These are phyloP conservation scores for Aptenodytes patagonicus DNA, from an alignment of 2,113 vertebrate genomes.

Conservation along the genomic window DNA sequence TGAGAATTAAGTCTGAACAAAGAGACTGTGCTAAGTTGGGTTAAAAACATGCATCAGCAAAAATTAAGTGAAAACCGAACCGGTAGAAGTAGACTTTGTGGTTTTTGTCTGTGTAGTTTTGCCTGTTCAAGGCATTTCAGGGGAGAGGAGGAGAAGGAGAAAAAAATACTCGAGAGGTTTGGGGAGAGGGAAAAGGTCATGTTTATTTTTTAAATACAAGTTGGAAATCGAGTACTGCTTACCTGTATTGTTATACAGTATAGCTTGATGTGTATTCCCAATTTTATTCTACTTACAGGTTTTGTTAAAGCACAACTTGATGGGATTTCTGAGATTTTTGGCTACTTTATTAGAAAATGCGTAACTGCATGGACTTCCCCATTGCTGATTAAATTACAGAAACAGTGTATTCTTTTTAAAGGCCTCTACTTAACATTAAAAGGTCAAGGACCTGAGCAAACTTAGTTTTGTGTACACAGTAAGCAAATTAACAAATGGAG, in stretches of 20 bases:
- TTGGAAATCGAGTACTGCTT: not conserved
- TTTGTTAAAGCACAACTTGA: not conserved
- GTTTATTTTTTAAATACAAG: not conserved
- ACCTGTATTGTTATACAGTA: fast-evolving
- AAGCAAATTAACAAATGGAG: constrained; percentile 41
- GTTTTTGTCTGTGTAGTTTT: not conserved
- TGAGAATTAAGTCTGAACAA: not conserved
- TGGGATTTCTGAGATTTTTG: not conserved
- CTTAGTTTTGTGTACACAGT: constrained; percentile 20
- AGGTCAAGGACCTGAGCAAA: constrained; percentile 47
- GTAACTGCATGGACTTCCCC: not conserved
- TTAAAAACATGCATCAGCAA: not conserved
- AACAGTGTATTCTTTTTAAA: not conserved
- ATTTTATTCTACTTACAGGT: fast-evolving
- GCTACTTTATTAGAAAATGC: not conserved
- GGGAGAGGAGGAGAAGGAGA: not conserved
- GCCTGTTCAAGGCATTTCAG: fast-evolving
- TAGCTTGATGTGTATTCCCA: fast-evolving
- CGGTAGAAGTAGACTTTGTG: not conserved
- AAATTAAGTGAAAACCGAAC: not conserved
- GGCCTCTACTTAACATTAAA: not conserved
- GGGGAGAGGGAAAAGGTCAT: not conserved
- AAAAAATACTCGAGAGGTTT: not conserved
- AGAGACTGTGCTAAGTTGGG: not conserved
- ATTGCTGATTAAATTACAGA: not conserved